These are phyloP conservation scores for Sebastes oblongus DNA, from an alignment of 2,797 vertebrate species.

Conservation along the genomic window DNA sequence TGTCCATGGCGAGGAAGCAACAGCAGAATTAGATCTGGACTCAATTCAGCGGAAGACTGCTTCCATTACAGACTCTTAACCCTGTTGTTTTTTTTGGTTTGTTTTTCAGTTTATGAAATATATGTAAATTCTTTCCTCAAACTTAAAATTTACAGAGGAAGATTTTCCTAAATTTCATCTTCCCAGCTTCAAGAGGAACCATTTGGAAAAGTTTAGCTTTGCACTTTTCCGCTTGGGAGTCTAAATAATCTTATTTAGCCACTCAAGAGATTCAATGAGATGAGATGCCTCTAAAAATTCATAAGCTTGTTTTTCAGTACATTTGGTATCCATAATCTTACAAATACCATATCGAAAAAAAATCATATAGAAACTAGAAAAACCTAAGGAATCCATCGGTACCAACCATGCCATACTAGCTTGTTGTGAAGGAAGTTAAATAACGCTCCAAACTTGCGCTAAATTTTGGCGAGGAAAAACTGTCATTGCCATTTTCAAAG, in stretches of 20 bases:
- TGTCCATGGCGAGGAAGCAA: conserved; percentile 28
- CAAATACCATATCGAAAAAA: background rate
- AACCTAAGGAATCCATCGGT: too few relatives aligned
- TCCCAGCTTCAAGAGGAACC: background rate
- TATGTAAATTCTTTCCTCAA: background rate
- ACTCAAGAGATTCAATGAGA: background rate
- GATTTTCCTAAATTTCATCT: background rate
- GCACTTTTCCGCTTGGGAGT: background rate
- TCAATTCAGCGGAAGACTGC: conserved; percentile 6
- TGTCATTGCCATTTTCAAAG: too few relatives aligned
- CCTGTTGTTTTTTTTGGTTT: background rate
- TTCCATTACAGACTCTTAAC: conserved; percentile 6
- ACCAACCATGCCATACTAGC: too few relatives aligned
- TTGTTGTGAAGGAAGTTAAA: too few relatives aligned
- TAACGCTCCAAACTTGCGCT: fast-evolving
- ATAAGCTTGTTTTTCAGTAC: background rate
- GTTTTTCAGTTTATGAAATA: background rate
- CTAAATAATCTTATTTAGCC: background rate
- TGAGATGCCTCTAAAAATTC: background rate
- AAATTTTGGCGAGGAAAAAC: too few relatives aligned
- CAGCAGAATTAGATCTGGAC: conserved; percentile 36
- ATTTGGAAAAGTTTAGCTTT: background rate
- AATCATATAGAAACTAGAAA: too few relatives aligned
- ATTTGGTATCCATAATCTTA: background rate
- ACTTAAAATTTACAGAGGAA: background rate